phyloP scores from a whole-genome alignment of 2,797 vertebrate species.

The Bradypodion pumilum region DNA sequence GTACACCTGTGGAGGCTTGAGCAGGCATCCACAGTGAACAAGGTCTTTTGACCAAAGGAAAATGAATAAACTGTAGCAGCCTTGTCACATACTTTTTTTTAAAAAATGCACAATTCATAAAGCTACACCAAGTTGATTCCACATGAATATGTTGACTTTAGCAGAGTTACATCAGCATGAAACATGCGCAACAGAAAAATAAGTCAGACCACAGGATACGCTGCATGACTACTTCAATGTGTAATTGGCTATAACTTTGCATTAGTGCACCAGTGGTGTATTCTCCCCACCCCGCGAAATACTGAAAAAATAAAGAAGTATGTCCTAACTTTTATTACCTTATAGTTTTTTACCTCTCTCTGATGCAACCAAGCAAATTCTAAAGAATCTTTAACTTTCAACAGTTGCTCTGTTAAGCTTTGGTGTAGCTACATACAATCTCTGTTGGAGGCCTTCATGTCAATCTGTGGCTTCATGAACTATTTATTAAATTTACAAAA shows the following conservation, averaged over 20 bases:
- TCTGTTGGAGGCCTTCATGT: conserved; percentile 44
- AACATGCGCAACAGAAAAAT: conserved; percentile 36
- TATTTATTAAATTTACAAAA: conserved; percentile 64
- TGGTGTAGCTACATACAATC: conserved; percentile 20
- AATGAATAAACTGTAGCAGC: neutral
- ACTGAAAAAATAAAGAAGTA: conserved; percentile 52
- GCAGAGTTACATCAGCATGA: conserved; percentile 30
- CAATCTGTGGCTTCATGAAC: conserved; percentile 51
- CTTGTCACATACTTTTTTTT: neutral
- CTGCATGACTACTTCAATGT: conserved; percentile 35
- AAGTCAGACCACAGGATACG: conserved; percentile 40
- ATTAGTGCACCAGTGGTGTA: conserved; percentile 45
- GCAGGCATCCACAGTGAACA: neutral
- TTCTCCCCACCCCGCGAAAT: conserved; percentile 42
- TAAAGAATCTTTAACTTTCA: conserved; percentile 47
- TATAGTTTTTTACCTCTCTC: conserved; percentile 14
- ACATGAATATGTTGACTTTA: conserved; percentile 35
- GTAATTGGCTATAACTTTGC: conserved; percentile 43
- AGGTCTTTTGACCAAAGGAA: neutral
- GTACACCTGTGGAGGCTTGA: neutral
- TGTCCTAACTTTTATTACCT: conserved; percentile 39
- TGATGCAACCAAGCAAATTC: conserved; percentile 47
- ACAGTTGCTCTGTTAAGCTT: conserved; percentile 42
- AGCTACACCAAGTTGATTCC: conserved; percentile 28
- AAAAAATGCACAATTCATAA: conserved; percentile 5